Conservation (phyloP, 2,888 invertebrate species). For the Dolichomitus sp. region DNA sequence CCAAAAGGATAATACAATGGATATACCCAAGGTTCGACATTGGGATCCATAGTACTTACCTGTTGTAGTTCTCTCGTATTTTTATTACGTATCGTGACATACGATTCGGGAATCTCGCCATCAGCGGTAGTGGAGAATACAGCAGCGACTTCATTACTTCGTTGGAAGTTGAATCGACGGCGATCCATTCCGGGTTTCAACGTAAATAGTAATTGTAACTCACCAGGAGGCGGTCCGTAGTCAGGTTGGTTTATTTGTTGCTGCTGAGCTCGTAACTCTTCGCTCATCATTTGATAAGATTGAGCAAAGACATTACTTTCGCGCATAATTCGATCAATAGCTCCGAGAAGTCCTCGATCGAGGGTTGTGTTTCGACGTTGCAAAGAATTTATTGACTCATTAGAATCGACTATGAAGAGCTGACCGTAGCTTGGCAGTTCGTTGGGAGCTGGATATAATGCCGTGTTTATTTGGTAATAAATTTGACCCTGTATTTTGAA, state of each 20-base stretch:
- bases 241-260: conserved; percentile 38
- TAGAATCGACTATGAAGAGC: conserved; percentile 50
- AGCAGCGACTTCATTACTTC: conserved; percentile 66
- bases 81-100: conserved; percentile 61
- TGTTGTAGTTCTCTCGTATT: conserved; percentile 57
- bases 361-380: conserved; percentile 37
- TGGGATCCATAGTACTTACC: conserved; percentile 69
- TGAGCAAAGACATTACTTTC: conserved; percentile 61
- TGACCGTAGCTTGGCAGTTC: conserved; percentile 52
- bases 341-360: conserved; percentile 33
- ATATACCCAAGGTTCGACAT: conserved; percentile 70
- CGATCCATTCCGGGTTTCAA: conserved; percentile 62
- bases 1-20: conserved; percentile 69
- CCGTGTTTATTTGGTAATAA: conserved; percentile 57
- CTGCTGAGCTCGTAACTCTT: conserved; percentile 53
- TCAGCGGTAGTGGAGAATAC: conserved; percentile 63
- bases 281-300: conserved; percentile 67
- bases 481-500: conserved; percentile 64
- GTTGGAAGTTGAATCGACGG: conserved; percentile 65
- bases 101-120: conserved; percentile 68
- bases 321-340: conserved; percentile 58
- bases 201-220: conserved; percentile 57
- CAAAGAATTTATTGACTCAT: conserved; percentile 42
- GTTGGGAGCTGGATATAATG: conserved; percentile 33
- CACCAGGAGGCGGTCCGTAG: conserved; percentile 23